Evolutionary conservation across 2,113 vertebrate species (phyloP).

Genomic region (Bettongia penicillata): DNA sequence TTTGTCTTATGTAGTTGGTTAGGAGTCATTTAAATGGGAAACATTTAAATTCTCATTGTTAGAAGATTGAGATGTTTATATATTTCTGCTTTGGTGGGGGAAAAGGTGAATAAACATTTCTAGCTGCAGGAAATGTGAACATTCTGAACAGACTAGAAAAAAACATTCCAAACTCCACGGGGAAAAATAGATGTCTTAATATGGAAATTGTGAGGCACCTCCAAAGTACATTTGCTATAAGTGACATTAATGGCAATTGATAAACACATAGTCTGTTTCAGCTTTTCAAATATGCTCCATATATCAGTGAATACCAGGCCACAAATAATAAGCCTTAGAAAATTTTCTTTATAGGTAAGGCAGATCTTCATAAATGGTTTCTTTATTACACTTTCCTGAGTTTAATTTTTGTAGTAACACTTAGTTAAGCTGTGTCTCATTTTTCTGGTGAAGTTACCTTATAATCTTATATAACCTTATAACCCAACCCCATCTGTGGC

Average conservation of each 20-base stretch:
- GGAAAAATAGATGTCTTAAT: slow-evolving; percentile 5
- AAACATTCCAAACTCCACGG: neutral
- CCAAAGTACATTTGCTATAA: slow-evolving; percentile 59
- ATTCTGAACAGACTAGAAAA: neutral
- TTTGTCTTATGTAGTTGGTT: slow-evolving; percentile 75
- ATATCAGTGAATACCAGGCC: neutral
- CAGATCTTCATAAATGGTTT: neutral
- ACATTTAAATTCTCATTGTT: slow-evolving; percentile 83
- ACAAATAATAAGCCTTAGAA: neutral
- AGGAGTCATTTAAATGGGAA: slow-evolving; percentile 81
- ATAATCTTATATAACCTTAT: neutral
- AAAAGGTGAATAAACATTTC: neutral
- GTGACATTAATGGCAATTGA: neutral
- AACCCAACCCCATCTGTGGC: neutral
- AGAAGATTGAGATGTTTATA: slow-evolving; percentile 80
- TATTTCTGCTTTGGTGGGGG: slow-evolving; percentile 58
- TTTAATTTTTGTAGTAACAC: slow-evolving; percentile 2
- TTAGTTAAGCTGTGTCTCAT: neutral
- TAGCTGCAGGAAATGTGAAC: neutral
- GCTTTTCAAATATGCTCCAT: slow-evolving; percentile 10
- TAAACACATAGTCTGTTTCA: neutral
- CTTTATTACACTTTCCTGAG: neutral
- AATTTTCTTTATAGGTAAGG: neutral
- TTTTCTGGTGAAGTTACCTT: neutral
- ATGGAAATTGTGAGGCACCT: slow-evolving; percentile 30